These are phyloP conservation scores for Hippocampus zosterae DNA, from an alignment of 2,113 vertebrate genomes.

Conservation along the genomic window DNA sequence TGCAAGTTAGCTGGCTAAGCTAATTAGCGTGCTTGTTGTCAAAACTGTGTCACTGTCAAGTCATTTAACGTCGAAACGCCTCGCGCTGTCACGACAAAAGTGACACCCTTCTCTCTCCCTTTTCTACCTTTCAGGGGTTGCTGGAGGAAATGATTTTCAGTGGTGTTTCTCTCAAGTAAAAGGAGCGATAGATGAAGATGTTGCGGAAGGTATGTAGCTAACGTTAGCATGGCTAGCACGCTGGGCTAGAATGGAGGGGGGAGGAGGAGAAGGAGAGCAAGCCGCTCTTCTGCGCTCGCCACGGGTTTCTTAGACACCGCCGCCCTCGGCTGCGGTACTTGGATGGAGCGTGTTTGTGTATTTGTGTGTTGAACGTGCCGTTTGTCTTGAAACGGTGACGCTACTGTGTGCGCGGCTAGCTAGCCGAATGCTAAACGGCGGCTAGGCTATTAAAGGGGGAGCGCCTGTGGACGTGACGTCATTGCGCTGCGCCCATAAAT, in stretches of 20 bases:
- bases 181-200: constrained; percentile 74
- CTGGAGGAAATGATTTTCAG: constrained; percentile 73
- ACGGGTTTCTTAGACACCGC: constrained; percentile 3
- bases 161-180: constrained; percentile 74
- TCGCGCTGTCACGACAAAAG: background rate
- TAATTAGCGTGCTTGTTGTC: constrained; percentile 61
- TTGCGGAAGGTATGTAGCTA: constrained; percentile 72
- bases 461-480: constrained; percentile 66
- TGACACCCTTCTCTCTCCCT: constrained; percentile 33
- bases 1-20: constrained; percentile 55
- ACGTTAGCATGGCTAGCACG: constrained; percentile 33
- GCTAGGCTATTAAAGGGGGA: constrained; percentile 66
- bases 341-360: background rate
- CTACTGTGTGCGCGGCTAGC: constrained; percentile 32
- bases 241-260: constrained; percentile 5
- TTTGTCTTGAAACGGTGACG: background rate
- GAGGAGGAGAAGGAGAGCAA: constrained; percentile 27
- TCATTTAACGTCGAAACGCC: constrained; percentile 20
- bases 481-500: constrained; percentile 69
- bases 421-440: constrained; percentile 51
- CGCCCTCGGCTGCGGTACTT: too few species aligned
- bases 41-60: constrained; percentile 58
- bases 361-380: constrained; percentile 9
- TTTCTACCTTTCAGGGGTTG: constrained; percentile 51
- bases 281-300: constrained; percentile 32